phyloP scores from a whole-genome alignment of 1,140 invertebrate species.

The Hyphantria cunea region DNA sequence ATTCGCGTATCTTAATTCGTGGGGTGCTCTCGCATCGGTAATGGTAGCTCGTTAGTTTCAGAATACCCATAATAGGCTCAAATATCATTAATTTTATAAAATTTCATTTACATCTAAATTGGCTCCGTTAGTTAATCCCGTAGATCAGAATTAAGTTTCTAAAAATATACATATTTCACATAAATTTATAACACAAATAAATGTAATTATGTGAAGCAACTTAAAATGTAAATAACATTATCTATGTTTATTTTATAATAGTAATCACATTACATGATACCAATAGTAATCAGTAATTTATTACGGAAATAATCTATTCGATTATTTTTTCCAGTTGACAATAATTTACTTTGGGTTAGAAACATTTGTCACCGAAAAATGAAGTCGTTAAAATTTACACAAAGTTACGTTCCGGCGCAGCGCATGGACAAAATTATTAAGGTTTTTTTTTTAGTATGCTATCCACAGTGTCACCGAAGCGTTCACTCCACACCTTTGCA shows the following conservation, averaged over 20 bases:
- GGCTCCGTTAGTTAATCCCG: slow-evolving; percentile 1
- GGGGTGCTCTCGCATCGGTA: slow-evolving; percentile 40
- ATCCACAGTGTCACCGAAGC: slow-evolving; percentile 29
- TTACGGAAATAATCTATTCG: not conserved
- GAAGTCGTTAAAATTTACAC: not conserved
- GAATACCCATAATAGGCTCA: slow-evolving; percentile 39
- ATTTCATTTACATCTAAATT: slow-evolving; percentile 26
- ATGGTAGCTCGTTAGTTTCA: slow-evolving; percentile 48
- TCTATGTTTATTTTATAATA: slow-evolving; percentile 5
- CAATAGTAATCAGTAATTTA: not conserved
- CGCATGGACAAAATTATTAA: slow-evolving; percentile 3
- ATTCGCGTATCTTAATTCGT: slow-evolving; percentile 63
- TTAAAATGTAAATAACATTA: slow-evolving; percentile 8
- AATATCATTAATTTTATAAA: slow-evolving; percentile 41
- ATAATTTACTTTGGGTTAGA: not conserved
- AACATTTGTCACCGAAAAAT: not conserved
- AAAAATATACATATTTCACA: not conserved
- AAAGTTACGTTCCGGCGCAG: not conserved
- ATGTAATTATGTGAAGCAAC: not conserved
- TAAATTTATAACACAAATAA: not conserved
- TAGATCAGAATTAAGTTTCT: not conserved
- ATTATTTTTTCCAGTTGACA: not conserved
- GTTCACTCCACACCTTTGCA: slow-evolving; percentile 59
- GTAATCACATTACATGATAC: not conserved
- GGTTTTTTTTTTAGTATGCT: slow-evolving; percentile 24